These are phyloP conservation scores for Chaitophorus viminalis DNA, from an alignment of 2,888 invertebrate species.

Conservation along the genomic window DNA sequence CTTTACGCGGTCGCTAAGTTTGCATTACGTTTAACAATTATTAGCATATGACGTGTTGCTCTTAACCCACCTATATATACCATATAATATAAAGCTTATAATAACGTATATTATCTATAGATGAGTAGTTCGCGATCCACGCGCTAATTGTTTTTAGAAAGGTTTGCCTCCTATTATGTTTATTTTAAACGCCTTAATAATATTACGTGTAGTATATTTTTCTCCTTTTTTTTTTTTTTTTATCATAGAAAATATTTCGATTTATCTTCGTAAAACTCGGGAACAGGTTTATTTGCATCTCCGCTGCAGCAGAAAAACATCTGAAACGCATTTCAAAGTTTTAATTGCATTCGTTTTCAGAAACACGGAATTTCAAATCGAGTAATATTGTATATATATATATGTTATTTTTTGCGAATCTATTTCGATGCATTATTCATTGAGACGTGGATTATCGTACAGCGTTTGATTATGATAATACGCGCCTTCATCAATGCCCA, in stretches of 20 bases:
- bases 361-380: neutral
- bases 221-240: neutral
- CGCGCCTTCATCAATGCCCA: neutral
- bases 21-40: constrained; percentile 7
- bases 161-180: neutral
- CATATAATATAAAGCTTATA: neutral
- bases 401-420: neutral
- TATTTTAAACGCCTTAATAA: too few relatives aligned
- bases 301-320: neutral
- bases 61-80: neutral
- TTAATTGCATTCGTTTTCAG: neutral
- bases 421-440: constrained; percentile 32
- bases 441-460: neutral
- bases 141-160: constrained; percentile 52
- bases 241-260: constrained; percentile 23
- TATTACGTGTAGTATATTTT: neutral
- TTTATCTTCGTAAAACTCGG: constrained; percentile 19
- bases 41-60: constrained; percentile 23
- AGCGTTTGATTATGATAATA: neutral
- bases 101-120: neutral
- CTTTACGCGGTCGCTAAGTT: neutral
- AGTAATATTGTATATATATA: neutral
- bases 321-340: neutral
- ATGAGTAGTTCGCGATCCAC: neutral
- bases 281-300: constrained; percentile 26